Base-by-base conservation (phyloP, 64 coral and sea anemone species). In the Catalaphyllia jardinei region DNA sequence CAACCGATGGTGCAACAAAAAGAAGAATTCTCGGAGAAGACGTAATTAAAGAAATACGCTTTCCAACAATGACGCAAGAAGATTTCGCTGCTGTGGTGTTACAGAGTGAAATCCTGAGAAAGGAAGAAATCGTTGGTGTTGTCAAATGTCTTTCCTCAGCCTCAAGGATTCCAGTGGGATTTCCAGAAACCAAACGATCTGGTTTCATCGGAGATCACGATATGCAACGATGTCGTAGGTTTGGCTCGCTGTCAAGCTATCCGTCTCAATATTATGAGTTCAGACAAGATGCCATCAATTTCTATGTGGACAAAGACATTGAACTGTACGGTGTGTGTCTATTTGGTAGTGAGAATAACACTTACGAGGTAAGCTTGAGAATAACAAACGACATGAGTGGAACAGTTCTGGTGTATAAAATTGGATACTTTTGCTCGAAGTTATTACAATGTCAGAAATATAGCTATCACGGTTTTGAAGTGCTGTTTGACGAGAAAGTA, bases 391-490 rank as follows among this genome's bases (percentile, higher is more conserved):
- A 9, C 49, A 59, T 6, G 29, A 59, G 8, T 3, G 4, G 3
- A n/a, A 3, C 0, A 7, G 0, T 13, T 28, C 51, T 25, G 12
- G 50, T 1, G 10, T 57, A 10, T 11, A 79, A 57, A 28, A 76
- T 1, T 8, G 18, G 17, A 18, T 18, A 7, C 51, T 55, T 79
- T 27, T 19, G 49, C 46, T 57, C 22, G 27, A 22, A 1, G 42
- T n/a, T 79, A 59, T 22, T 54, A 22, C 4, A 62, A 10, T 54
- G 77, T 12, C 1, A 57, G 51, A 60, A 60, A 59, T 60, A 25
- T 24, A 65, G 62, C 62, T 65, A 65, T 24, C 17, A 80, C 15
- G 77, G 51, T 18, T 80, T 60, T 80, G 77, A 80, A 29, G 25
- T 80, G 13, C 28, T 28, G 51, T 80, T 80, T 60, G 77, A 80